Conservation (phyloP, 2,797 vertebrate genomes). For the Xiphophorus birchmanni region DNA sequence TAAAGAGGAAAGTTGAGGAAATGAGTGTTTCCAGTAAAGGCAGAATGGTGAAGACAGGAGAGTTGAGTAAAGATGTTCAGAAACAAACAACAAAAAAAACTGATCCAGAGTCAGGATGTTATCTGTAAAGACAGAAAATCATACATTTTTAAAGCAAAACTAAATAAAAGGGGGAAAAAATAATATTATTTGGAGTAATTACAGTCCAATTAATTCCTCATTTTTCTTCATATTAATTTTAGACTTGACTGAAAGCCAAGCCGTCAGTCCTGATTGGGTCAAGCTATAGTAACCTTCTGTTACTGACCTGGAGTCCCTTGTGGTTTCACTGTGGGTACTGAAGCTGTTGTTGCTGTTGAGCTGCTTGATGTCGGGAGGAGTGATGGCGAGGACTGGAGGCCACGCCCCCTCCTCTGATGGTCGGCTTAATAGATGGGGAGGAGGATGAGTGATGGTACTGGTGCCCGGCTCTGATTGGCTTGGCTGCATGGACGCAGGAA, state of each 20-base stretch:
- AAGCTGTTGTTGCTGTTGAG: constrained; percentile 37
- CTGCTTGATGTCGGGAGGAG: constrained; percentile 35
- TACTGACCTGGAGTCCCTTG: constrained; percentile 2
- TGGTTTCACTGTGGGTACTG: background rate
- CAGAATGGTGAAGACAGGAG: constrained; percentile 46
- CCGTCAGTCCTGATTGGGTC: background rate
- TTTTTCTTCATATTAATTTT: background rate
- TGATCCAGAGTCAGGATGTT: constrained; percentile 2
- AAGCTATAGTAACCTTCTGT: background rate
- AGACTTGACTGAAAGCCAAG: background rate
- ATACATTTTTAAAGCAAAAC: background rate
- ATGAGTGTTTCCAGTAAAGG: constrained; percentile 56
- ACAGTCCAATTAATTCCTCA: background rate
- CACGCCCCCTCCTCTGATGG: constrained; percentile 84
- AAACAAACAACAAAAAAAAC: constrained; percentile 5
- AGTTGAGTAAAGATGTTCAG: constrained; percentile 11
- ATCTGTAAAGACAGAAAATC: constrained; percentile 30
- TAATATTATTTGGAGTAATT: background rate
- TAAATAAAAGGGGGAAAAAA: background rate
- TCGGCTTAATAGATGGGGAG: constrained; percentile 80
- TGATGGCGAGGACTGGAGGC: constrained; percentile 81
- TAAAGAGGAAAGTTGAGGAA: constrained; percentile 24
- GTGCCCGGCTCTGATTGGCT: constrained; percentile 94
- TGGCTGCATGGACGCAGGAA: constrained; percentile 78
- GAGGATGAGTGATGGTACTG: constrained; percentile 82